These are phyloP conservation scores for Brienomyrus longianalis DNA, from an alignment of 2,113 vertebrate genomes.

Conservation along the genomic window DNA sequence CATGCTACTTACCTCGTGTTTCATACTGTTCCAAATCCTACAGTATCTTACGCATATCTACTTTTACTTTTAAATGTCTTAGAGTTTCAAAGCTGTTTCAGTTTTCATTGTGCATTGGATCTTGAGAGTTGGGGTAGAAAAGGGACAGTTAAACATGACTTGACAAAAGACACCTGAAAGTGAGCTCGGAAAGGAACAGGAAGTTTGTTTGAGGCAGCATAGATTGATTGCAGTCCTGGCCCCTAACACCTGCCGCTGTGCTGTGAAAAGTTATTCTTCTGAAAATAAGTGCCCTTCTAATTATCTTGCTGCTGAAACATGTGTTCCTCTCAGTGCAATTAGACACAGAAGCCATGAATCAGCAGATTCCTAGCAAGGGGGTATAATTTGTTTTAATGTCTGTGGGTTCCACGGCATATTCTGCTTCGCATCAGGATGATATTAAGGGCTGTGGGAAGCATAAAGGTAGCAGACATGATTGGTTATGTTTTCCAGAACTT, in stretches of 20 bases:
- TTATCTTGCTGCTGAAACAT: conserved; percentile 24
- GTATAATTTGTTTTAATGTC: conserved; percentile 24
- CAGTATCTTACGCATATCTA: neutral
- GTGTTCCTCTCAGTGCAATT: conserved; percentile 25
- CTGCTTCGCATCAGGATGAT: conserved; percentile 1
- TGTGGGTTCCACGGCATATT: neutral
- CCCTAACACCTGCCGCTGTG: conserved; percentile 23
- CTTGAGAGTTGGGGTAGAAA: neutral
- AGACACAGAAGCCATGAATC: conserved; percentile 24
- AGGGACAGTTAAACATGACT: neutral
- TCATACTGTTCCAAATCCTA: neutral
- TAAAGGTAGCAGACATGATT: neutral
- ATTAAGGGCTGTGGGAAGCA: neutral
- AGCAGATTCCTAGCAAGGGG: conserved; percentile 11
- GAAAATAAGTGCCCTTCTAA: conserved; percentile 21
- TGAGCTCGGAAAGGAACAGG: neutral
- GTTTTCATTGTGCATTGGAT: neutral
- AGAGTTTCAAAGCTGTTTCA: neutral
- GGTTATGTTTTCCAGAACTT: neutral
- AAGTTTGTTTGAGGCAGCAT: conserved; percentile 12
- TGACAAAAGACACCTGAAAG: conserved; percentile 18
- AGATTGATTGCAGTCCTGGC: conserved; percentile 19
- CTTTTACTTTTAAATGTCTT: neutral
- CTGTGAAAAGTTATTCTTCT: conserved; percentile 24
- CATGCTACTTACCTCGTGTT: neutral